Base-by-base conservation (phyloP, 2,797 vertebrate genomes). In the Oophaga sylvatica region DNA sequence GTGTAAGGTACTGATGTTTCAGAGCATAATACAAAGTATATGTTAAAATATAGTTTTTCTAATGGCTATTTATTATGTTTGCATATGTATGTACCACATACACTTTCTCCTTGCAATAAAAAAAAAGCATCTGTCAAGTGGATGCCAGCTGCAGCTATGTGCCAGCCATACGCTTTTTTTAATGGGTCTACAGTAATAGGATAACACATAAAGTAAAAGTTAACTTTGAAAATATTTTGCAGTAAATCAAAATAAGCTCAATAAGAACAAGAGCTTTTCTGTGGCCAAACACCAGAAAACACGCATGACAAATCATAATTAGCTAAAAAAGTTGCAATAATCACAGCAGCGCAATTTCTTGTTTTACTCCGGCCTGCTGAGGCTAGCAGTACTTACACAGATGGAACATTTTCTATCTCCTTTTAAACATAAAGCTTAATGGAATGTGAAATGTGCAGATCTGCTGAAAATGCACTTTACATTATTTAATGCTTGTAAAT, bases 401-500 rank as follows among this genome's bases (percentile, higher is more conserved):
- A 89, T 89, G 84, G 88, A 89, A 79, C 88, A 89, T 80, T 83
- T 89, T 87, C 84, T 79, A 89, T 89, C 88, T 89, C 80, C 71
- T 70, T 89, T 87, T 89, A 86, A 86, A 89, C 84, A 89, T 89
- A 89, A 89, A 89, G 84, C 73, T 84, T 89, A 89, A 89, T 89
- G 88, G 88, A 86, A 89, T 89, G 88, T 89, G 80, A 89, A 89
- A 89, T 89, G 88, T 89, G 70, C 75, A 80, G 81, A 83, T 82
- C 80, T 87, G 88, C 88, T 87, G 84, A 89, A 89, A 86, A 78
- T 79, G 88, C 88, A 83, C 35, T 87, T 83, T 80, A 71, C 73
- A 29, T 89, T 86, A 89, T 87, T 89, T 87, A 89, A 86, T 80
- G 84, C 75, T 63, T 87, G 88, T 86, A 89, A 79, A 87, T 89